Evolutionary conservation across 2,113 vertebrate genomes (phyloP).

Genomic region (Nycticorax nycticorax): DNA sequence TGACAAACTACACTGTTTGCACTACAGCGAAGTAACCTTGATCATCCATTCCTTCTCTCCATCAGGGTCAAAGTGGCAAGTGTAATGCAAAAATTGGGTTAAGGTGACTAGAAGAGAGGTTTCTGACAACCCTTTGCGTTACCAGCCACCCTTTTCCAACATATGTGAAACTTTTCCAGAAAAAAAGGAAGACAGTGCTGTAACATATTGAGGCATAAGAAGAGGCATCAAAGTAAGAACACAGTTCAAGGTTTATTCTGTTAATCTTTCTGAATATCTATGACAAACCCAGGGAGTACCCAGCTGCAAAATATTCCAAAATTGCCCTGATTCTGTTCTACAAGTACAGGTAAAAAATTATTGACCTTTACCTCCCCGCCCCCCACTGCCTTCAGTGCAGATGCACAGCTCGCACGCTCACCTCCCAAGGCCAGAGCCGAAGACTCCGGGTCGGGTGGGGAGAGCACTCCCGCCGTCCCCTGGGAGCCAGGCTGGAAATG

Average conservation of each 20-base stretch:
- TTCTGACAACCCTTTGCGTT: neutral
- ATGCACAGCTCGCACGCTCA: neutral
- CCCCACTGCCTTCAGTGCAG: fast-evolving
- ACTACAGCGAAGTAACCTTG: slow-evolving; percentile 9
- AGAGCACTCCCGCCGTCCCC: neutral
- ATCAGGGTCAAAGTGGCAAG: slow-evolving; percentile 4
- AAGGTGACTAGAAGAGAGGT: neutral
- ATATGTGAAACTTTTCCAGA: neutral
- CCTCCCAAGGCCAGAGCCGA: neutral
- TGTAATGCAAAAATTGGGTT: slow-evolving; percentile 44
- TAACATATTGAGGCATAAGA: neutral
- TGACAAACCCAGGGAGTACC: neutral
- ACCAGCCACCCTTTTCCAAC: neutral
- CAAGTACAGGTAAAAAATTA: neutral
- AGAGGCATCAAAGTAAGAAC: neutral
- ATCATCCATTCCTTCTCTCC: neutral
- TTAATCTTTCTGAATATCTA: neutral
- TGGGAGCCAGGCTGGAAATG: neutral
- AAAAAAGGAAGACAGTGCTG: neutral
- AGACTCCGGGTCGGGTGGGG: neutral
- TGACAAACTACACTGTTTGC: slow-evolving; percentile 33
- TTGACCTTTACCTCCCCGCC: neutral
- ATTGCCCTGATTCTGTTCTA: neutral
- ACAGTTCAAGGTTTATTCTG: neutral
- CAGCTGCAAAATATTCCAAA: neutral